Evolutionary conservation across 1,140 invertebrate genomes (phyloP).

Genomic region (Maniola jurtina): DNA sequence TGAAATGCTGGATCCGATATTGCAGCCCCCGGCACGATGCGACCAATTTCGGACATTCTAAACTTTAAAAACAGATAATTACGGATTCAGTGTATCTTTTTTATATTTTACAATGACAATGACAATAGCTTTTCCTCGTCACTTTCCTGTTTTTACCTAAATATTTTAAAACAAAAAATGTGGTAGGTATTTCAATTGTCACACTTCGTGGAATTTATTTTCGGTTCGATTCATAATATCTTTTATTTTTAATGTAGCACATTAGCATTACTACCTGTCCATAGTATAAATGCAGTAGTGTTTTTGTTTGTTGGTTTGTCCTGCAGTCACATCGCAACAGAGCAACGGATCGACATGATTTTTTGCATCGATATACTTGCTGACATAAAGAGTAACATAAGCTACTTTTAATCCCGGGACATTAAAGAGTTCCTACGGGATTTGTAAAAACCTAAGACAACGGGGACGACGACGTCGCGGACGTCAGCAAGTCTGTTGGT

Average conservation of each 20-base stretch:
- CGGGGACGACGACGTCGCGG: too few species aligned
- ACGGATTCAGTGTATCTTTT: slow-evolving; percentile 20
- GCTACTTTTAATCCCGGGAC: too few species aligned
- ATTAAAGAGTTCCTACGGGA: too few species aligned
- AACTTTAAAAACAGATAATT: slow-evolving; percentile 38
- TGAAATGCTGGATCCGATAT: slow-evolving; percentile 68
- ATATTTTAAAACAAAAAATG: slow-evolving; percentile 3
- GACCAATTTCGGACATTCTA: slow-evolving; percentile 48
- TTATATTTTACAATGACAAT: slow-evolving; percentile 9
- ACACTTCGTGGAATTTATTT: slow-evolving; percentile 3
- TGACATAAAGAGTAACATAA: too few species aligned
- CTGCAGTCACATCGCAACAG: too few species aligned
- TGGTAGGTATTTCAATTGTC: not conserved
- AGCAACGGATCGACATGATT: too few species aligned
- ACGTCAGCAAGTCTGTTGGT: too few species aligned
- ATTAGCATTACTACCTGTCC: too few species aligned
- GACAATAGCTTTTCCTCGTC: not conserved
- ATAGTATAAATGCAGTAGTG: too few species aligned
- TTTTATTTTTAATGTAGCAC: not conserved
- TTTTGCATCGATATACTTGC: too few species aligned
- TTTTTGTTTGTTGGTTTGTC: too few species aligned
- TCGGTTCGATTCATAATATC: not conserved
- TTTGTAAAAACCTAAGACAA: too few species aligned
- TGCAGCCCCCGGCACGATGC: slow-evolving; percentile 43
- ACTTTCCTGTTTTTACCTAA: slow-evolving; percentile 10